Evolutionary conservation across 2,797 vertebrate genomes (phyloP).

Genomic region (Mallotus villosus): DNA sequence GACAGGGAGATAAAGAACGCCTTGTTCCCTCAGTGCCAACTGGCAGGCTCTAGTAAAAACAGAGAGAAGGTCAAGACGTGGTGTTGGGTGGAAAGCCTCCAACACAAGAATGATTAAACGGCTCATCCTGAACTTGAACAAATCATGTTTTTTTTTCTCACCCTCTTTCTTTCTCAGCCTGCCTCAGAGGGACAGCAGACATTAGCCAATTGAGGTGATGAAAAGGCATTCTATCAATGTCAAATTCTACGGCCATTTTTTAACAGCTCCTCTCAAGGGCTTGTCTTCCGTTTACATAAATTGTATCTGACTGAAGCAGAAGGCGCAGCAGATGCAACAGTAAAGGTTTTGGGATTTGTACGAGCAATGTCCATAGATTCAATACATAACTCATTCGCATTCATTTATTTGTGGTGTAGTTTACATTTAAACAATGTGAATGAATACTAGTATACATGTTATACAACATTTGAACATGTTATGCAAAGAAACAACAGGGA

Average conservation of each 20-base stretch:
- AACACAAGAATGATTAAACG: slow-evolving; percentile 7
- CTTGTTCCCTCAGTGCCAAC: slow-evolving; percentile 7
- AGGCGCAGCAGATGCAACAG: neutral
- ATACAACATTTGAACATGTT: too few species aligned
- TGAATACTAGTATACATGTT: too few species aligned
- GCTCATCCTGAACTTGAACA: slow-evolving; percentile 33
- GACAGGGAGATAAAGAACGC: neutral
- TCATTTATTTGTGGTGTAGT: neutral
- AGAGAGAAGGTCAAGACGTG: slow-evolving; percentile 6
- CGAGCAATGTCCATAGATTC: neutral
- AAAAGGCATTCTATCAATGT: slow-evolving; percentile 18
- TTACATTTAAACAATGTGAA: too few species aligned
- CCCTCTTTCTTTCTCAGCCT: slow-evolving; percentile 23
- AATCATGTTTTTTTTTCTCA: slow-evolving; percentile 18
- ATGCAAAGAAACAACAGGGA: too few species aligned
- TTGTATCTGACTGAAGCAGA: slow-evolving; percentile 17
- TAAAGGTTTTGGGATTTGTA: neutral
- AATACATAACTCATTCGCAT: neutral
- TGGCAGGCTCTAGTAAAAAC: slow-evolving; percentile 13
- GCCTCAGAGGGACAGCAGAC: slow-evolving; percentile 24
- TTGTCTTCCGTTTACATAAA: slow-evolving; percentile 21
- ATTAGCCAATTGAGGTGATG: slow-evolving; percentile 25
- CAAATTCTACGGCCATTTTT: slow-evolving; percentile 26
- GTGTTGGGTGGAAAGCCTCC: neutral
- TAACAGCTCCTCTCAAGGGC: slow-evolving; percentile 37